Percentiles rank a stretch among this genome's conserved stretches.
Evolutionary conservation across 2,113 vertebrate genomes (phyloP).

Genomic region (Peromyscus californicus): DNA sequence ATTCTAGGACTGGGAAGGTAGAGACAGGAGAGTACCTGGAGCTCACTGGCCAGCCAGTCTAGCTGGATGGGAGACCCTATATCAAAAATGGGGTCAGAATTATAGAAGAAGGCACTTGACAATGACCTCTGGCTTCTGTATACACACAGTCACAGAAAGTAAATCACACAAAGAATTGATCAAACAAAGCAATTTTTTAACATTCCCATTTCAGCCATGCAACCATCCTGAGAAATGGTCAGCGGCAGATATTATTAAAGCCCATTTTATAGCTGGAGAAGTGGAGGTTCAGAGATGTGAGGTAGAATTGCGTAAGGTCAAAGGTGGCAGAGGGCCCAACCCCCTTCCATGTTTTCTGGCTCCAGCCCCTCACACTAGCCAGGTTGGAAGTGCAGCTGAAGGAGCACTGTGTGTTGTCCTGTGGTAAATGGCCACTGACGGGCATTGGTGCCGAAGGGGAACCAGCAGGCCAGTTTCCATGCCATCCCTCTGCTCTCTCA

Average conservation of each 20-base stretch:
- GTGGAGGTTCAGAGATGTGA: neutral
- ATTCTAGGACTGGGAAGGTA: neutral
- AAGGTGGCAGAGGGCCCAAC: neutral
- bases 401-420: neutral
- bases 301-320: neutral
- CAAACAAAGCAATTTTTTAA: neutral
- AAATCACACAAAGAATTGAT: neutral
- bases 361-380: neutral
- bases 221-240: neutral
- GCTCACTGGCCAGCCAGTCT: neutral
- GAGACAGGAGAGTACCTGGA: neutral
- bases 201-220: neutral
- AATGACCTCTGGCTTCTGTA: neutral
- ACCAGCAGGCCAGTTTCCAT: neutral
- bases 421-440: neutral
- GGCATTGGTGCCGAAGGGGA: neutral
- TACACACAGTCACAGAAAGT: too few relatives aligned
- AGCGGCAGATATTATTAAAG: neutral
- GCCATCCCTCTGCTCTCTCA: constrained; percentile 55
- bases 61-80: neutral
- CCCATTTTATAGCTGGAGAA: neutral
- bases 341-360: neutral
- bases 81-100: neutral
- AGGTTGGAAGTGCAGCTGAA: neutral
- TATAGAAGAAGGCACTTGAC: neutral